Evolutionary conservation across 2,113 vertebrate species (phyloP), one percentile per base, ranked within the genome.

Genomic region (Podilymbus podiceps): DNA sequence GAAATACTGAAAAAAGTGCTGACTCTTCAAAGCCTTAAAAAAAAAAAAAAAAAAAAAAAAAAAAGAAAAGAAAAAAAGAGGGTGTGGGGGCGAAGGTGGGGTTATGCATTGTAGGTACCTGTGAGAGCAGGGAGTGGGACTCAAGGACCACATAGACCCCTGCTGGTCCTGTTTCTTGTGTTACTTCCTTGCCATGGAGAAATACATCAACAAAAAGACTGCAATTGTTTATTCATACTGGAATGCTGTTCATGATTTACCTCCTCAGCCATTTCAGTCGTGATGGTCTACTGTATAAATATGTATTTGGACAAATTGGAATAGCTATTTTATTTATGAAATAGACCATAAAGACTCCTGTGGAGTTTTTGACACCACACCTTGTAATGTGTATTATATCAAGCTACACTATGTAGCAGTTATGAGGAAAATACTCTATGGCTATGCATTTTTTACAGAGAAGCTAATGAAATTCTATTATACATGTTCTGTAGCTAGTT

Each of bases 391-490:
- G 69, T 78, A 87, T 95, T 94, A 90, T 92, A 95, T 91, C 94
- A 96, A 87, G 84, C 86, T 95, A 77, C 73, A 91, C 92, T 87
- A 5, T 88, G 80, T 53, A 93, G 66, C n/a, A 82, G 49, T 91
- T 97, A 94, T 27, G 73, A 91, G 86, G 58, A 82, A 95, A 95
- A 86, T 76, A 44, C 56, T 92, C 76, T 75, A 64, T 87, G 76
- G 80, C 66, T 90, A 33, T 46, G n/a, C 52, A 42, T 75, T 89
- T 96, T 92, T 95, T 72, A 92, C 68, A 89, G 80, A 89, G 91
- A 93, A 89, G 46, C 69, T 93, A 96, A 93, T 94, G 76, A 92
- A 97, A 97, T 95, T 95, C 95, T 96, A 53, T 95, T 97, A 94
- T 89, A 66, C 4, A 0, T 90, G 88, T 82, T 95, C 88, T 85